A percentile compares a stretch with the other conserved stretches of the same genome.
Conservation (phyloP, 2,797 vertebrate species). For the Paguma larvata region DNA sequence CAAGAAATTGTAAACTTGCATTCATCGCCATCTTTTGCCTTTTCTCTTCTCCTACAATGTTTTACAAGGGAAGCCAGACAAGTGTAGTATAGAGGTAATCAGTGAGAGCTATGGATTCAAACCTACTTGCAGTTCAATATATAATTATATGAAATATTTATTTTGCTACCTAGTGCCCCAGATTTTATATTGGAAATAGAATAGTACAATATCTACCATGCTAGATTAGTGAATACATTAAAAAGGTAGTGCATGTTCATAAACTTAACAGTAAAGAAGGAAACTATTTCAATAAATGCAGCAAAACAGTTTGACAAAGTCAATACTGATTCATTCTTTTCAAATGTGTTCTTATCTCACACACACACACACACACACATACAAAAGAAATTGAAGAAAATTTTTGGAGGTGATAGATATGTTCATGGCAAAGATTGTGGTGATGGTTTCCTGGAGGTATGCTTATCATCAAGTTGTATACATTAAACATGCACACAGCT, state of each 20-base stretch:
- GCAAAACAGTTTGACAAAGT: not conserved
- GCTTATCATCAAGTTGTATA: not conserved
- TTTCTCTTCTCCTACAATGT: not conserved
- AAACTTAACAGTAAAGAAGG: not conserved
- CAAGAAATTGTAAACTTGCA: not conserved
- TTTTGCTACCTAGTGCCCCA: not conserved
- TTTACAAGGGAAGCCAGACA: not conserved
- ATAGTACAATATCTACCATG: not conserved
- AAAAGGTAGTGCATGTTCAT: not conserved
- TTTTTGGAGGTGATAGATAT: not conserved
- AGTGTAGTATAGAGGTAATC: not conserved
- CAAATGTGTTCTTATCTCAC: not conserved
- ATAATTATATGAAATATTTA: not conserved
- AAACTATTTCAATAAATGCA: not conserved
- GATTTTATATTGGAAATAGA: not conserved
- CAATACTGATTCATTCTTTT: not conserved
- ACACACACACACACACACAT: not conserved
- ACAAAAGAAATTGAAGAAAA: not conserved
- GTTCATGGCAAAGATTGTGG: not conserved
- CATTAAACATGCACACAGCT: not conserved
- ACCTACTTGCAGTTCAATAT: not conserved
- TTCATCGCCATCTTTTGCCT: not conserved
- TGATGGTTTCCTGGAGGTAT: not conserved
- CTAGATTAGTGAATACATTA: not conserved
- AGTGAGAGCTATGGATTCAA: not conserved